Conservation (phyloP, 2,888 invertebrate species). For the Atrina japonica region DNA sequence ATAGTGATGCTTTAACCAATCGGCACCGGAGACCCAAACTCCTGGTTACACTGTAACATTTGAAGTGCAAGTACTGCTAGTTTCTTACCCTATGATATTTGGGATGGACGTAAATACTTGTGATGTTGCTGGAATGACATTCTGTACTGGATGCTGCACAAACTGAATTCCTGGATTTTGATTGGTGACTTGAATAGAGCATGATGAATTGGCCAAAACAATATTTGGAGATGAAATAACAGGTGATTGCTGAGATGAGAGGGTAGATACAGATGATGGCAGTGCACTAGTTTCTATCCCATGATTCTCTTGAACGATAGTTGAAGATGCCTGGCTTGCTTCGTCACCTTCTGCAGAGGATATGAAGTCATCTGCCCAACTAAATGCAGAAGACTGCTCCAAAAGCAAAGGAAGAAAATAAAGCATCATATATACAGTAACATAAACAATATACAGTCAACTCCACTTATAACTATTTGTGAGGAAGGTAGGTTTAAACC, state of each 20-base stretch:
- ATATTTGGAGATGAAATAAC: slow-evolving; percentile 4
- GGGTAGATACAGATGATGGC: slow-evolving; percentile 9
- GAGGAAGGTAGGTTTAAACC: too few relatives aligned
- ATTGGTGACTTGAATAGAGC: slow-evolving; percentile 17
- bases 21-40: too few relatives aligned
- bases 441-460: too few relatives aligned
- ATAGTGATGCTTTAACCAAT: too few relatives aligned
- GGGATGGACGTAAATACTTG: slow-evolving; percentile 19
- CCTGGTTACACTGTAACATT: too few relatives aligned
- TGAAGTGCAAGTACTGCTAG: too few relatives aligned
- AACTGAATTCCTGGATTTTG: slow-evolving; percentile 23
- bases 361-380: slow-evolving; percentile 70
- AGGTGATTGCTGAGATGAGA: neutral
- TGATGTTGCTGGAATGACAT: slow-evolving; percentile 6
- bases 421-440: too few relatives aligned
- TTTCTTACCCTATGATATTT: slow-evolving; percentile 23
- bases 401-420: too few relatives aligned
- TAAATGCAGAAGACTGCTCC: slow-evolving; percentile 50
- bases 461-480: too few relatives aligned
- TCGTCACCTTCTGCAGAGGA: slow-evolving; percentile 46
- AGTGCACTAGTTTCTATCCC: slow-evolving; percentile 8
- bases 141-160: slow-evolving; percentile 28
- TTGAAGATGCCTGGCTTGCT: slow-evolving; percentile 6
- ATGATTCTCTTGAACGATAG: slow-evolving; percentile 10
- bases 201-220: slow-evolving; percentile 10